Evolutionary conservation across 2,888 invertebrate species (phyloP), one percentile per base, ranked within the genome.

Genomic region (Acrocyrtus sp.): DNA sequence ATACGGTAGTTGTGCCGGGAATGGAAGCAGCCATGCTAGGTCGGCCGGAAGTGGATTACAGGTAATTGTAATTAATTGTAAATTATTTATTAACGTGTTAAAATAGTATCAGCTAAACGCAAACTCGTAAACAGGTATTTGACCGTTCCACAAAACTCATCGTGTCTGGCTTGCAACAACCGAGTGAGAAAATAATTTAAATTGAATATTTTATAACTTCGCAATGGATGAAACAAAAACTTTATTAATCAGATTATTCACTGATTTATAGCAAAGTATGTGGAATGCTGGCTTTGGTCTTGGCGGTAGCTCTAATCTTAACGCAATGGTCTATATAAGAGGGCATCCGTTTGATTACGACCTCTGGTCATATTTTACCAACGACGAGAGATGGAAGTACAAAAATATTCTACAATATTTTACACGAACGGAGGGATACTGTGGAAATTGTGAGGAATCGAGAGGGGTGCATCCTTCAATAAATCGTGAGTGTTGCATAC

Each of bases 251-350:
- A n/a, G n/a, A n/a, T n/a, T n/a, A 53, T 24, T 27, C 22, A 57
- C 10, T 50, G 58, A 26, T 48, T 81, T 86, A 58, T 83, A 91
- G 91, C 86, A 85, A 84, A 90, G 90, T 83, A 85, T 84, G 80
- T 88, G 90, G 86, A 88, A 91, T 1, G 87, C 88, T 84, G 93
- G 93, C 5, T 91, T 89, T 84, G 87, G 92, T 66, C 83, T 92
- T 29, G 94, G 93, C 24, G 94, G 94, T 1, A 89, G 90, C 0
- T 88, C 90, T 74, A 88, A 90, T 81, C 83, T 93, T 0, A 93
- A 93, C 84, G 90, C 91, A 81, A 90, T 92, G 90, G 85, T 66
- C 10, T 89, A 92, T 82, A 83, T 90, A 8, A 83, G 90, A 82
- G 92, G 93, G 17, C 90, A 91, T 83, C 84, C 86, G 15, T 84